Evolutionary conservation across 92 coral and sea anemone genomes (phyloP), one percentile per base, ranked within the genome.

Genomic region (Pocillopora meandrina): DNA sequence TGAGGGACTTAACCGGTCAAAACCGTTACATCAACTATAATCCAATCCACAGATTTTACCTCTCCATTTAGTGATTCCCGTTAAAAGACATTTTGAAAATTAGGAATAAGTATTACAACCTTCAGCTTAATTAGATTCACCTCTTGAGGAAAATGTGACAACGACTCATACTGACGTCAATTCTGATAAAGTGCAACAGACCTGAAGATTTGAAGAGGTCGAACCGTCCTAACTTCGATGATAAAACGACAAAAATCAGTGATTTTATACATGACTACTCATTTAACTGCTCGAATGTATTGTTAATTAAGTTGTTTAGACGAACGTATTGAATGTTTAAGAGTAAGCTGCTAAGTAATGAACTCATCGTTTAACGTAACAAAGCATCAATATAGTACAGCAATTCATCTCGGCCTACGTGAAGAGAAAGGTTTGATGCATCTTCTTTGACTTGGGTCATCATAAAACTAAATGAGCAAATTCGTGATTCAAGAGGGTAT

Each of bases 231-330:
- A 31, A 26, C 16, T 12, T 76, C 42, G 31, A 12, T 58, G 66
- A 76, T 65, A 76, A 76, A 18, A 12, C 49, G 35, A 17, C 8
- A 26, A 57, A 12, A 14, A 3, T 16, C 17, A 16, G n/a, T 31
- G 52, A 2, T 18, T 15, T 10, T 65, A 9, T 14, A 14, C 1
- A 20, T 26, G 79, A 75, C 42, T 75, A 10, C 56, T 56, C 78
- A 12, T 26, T 59, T 56, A 9, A 9, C 10, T 23, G 36, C 18
- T 20, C 33, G 17, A 34, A 36, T 35, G 55, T 34, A 34, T 70
- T 16, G 74, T 17, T 69, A 70, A 76, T 76, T 59, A 76, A 17
- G 67, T 58, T 61, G 56, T 31, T 59, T 61, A 60, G 31, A 76
- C 66, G 59, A 76, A 18, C 34, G 63, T 76, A 15, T 26, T 16